Evolutionary conservation across 2,113 vertebrate species (phyloP), one percentile per base, ranked within the genome.

Genomic region (Aldabrachelys gigantea): DNA sequence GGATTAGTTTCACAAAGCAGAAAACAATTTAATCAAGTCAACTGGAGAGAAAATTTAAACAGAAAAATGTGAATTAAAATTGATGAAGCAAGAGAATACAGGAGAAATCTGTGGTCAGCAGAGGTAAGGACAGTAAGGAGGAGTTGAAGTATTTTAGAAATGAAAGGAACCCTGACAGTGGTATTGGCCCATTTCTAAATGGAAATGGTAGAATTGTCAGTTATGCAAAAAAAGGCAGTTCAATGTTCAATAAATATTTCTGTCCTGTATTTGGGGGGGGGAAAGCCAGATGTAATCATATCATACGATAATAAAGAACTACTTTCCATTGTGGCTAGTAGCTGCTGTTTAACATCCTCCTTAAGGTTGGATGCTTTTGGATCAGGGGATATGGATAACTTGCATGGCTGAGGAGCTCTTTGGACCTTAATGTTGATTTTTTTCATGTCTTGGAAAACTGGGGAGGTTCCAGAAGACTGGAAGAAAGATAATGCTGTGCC

Each of bases 1-100:
- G 82, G 85, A 57, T 17, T 38, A 4, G 89, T 92, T 93, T 83
- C 31, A 16, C 88, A 75, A 91, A 93, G 95, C 82, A 89, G 35
- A 86, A 92, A 92, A 65, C 94, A 94, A 87, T 88, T 87, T 82
- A 85, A 56, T 47, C 96, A 78, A 65, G 65, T 83, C 4, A 87
- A 54, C 80, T 91, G 75, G 41, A 96, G 89, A 85, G 89, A 85
- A 89, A 78, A 27, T 44, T 76, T 94, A 88, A 88, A 85, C 6
- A 49, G 91, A 92, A 95, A 29, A 29, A 89, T 82, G 53, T 81
- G 13, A 11, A 92, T 22, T 54, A n/a, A 92, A 91, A 76, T 38
- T 80, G 86, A 8, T n/a, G 54, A 44, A 21, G 35, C 56, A 25
- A 90, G 82, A 92, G 11, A 80, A 50, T 56, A 38, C 14, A 35